Evolutionary conservation across 2,888 invertebrate species (phyloP), one percentile per base, ranked within the genome.

Genomic region (Drosophila setosimentum): DNA sequence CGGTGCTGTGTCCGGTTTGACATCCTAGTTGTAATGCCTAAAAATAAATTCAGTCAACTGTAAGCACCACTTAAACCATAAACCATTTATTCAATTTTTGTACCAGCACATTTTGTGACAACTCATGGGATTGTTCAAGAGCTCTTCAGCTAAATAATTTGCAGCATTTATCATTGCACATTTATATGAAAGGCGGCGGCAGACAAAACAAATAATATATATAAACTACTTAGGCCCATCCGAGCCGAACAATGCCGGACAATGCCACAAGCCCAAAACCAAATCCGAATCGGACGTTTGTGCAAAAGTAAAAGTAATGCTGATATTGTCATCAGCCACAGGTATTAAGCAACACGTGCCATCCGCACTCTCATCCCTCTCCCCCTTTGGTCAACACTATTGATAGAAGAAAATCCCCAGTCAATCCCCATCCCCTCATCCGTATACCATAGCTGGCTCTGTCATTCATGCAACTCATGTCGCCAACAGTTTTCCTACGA

Each of bases 391-490:
- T 63, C 69, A 69, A 63, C 72, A 58, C 76, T 68, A 70, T 71
- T 72, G 72, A 67, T 67, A 68, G 30, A 45, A 40, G 18, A 40
- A 48, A 42, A 55, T 30, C 55, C 60, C 29, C 33, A 57, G 40
- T 30, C 16, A 24, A 53, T 18, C 6, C 30, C 49, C 40, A 29
- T 33, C 29, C 8, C 13, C 21, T 59, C 65, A 1, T 64, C 35
- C 13, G 11, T 53, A 48, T 3, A 4, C 4, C 16, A 32, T 51
- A 8, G 51, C 29, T 16, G 63, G 61, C 58, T 90, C 58, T 90
- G 91, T 87, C 91, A 90, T 91, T 91, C 91, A 91, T 90, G 92
- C 91, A 73, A 70, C 85, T 86, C 85, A 88, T 90, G 90, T 90
- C 83, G 86, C 86, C 87, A 87, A 80, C 74, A 83, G 87, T 87